Percentiles rank a stretch among this genome's conserved stretches.
Conservation (phyloP, 2,888 invertebrate genomes). For the Stomorhina lunata region DNA sequence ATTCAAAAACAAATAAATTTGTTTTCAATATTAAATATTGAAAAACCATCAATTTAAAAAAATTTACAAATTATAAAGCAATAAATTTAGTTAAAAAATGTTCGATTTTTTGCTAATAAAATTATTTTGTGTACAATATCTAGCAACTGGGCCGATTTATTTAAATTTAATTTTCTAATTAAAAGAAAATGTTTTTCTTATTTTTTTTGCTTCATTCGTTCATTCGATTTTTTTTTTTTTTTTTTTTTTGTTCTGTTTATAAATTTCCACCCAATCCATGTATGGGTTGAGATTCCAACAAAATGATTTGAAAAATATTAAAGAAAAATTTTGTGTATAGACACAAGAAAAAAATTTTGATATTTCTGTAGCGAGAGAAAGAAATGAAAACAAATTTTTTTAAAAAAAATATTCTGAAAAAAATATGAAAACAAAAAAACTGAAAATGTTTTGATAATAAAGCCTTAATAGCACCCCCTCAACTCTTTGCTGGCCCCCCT, state of each 20-base stretch:
- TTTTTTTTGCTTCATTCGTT: slow-evolving; percentile 30
- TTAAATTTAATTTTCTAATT: slow-evolving; percentile 46
- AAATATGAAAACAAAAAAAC: slow-evolving; percentile 2
- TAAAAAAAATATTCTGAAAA: slow-evolving; percentile 50
- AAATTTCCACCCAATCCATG: slow-evolving; percentile 78
- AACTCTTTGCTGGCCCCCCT: slow-evolving; percentile 50
- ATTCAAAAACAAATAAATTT: no score
- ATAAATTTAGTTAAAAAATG: neutral
- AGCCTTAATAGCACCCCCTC: slow-evolving; percentile 11
- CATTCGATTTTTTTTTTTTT: no score
- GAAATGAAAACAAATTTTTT: slow-evolving; percentile 27
- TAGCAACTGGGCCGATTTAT: slow-evolving; percentile 30
- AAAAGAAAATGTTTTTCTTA: slow-evolving; percentile 10
- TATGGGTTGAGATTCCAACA: slow-evolving; percentile 79
- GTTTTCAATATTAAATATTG: no score
- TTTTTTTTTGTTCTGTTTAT: slow-evolving; percentile 54
- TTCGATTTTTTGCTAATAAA: neutral
- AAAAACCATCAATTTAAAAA: no score
- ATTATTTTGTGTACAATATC: neutral
- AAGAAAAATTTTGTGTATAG: slow-evolving; percentile 31
- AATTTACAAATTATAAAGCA: no score
- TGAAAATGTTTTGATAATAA: slow-evolving; percentile 17
- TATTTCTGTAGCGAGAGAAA: slow-evolving; percentile 47
- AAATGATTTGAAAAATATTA: slow-evolving; percentile 44
- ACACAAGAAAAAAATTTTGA: slow-evolving; percentile 28